These are phyloP conservation scores for Atrina japonica DNA, from an alignment of 2,888 invertebrate genomes.

Conservation along the genomic window DNA sequence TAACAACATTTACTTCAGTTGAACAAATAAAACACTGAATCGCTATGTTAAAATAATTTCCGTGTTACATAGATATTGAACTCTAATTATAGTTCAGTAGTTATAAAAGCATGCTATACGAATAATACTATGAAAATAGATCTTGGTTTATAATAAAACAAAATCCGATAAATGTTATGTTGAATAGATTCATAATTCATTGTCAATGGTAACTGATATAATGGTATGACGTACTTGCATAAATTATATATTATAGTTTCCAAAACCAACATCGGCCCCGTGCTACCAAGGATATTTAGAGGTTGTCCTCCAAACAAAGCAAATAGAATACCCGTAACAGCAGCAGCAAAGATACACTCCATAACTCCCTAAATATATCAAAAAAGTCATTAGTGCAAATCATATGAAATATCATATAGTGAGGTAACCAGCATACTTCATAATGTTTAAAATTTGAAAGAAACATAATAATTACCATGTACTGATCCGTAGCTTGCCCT, in stretches of 20 bases:
- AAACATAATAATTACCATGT: conserved; percentile 70
- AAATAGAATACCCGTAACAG: conserved; percentile 78
- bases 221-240: conserved; percentile 85
- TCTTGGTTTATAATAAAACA: too few species aligned
- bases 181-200: too few species aligned
- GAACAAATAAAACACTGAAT: too few species aligned
- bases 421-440: neutral
- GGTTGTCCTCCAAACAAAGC: conserved; percentile 81
- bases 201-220: neutral
- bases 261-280: conserved; percentile 81
- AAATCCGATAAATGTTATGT: too few species aligned
- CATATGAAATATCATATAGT: neutral
- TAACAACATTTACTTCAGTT: too few species aligned
- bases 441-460: neutral
- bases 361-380: conserved; percentile 82
- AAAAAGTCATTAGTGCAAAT: neutral
- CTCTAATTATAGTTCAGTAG: too few species aligned
- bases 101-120: too few species aligned
- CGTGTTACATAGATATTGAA: too few species aligned
- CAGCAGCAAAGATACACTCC: conserved; percentile 82
- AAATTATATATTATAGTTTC: conserved; percentile 96
- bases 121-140: too few species aligned
- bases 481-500: conserved; percentile 76
- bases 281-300: conserved; percentile 80
- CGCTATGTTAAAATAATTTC: too few species aligned